A percentile compares a stretch with the other conserved stretches of the same genome.
Evolutionary conservation across 2,888 invertebrate genomes (phyloP).

Genomic region (Ectemnius cavifrons): DNA sequence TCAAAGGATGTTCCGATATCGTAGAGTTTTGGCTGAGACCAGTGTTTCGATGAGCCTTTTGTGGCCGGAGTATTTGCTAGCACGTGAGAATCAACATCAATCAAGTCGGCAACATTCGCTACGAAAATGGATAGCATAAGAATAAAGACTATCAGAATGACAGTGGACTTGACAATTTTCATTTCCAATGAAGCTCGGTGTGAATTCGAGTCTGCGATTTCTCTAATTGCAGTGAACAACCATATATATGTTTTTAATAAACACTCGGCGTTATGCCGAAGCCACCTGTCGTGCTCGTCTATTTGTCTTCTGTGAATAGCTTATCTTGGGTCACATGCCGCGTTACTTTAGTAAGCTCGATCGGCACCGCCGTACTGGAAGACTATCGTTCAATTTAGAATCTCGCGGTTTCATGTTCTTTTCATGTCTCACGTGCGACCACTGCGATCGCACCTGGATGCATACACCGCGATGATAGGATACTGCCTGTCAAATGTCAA

Average conservation of each 20-base stretch:
- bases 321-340: slow-evolving; percentile 27
- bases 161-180: slow-evolving; percentile 83
- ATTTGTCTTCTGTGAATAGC: slow-evolving; percentile 23
- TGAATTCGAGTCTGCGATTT: slow-evolving; percentile 17
- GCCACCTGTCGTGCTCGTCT: slow-evolving; percentile 32
- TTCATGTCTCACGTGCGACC: slow-evolving; percentile 1
- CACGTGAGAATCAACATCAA: slow-evolving; percentile 80
- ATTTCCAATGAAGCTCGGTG: slow-evolving; percentile 74
- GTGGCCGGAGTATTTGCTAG: slow-evolving; percentile 45
- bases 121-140: slow-evolving; percentile 84
- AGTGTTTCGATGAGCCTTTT: slow-evolving; percentile 41
- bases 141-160: slow-evolving; percentile 82
- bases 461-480: background rate
- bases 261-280: slow-evolving; percentile 25
- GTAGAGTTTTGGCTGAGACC: slow-evolving; percentile 67
- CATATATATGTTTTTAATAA: slow-evolving; percentile 26
- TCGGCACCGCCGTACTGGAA: slow-evolving; percentile 11
- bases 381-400: slow-evolving; percentile 15
- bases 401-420: slow-evolving; percentile 23
- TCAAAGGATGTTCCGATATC: slow-evolving; percentile 80
- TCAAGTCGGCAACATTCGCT: slow-evolving; percentile 84
- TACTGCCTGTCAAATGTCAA: no score
- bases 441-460: background rate
- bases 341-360: background rate
- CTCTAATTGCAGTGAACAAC: background rate